A percentile compares a stretch with the other conserved stretches of the same genome.
These are phyloP conservation scores for Apis florea DNA, from an alignment of 1,140 invertebrate species.

Conservation along the genomic window DNA sequence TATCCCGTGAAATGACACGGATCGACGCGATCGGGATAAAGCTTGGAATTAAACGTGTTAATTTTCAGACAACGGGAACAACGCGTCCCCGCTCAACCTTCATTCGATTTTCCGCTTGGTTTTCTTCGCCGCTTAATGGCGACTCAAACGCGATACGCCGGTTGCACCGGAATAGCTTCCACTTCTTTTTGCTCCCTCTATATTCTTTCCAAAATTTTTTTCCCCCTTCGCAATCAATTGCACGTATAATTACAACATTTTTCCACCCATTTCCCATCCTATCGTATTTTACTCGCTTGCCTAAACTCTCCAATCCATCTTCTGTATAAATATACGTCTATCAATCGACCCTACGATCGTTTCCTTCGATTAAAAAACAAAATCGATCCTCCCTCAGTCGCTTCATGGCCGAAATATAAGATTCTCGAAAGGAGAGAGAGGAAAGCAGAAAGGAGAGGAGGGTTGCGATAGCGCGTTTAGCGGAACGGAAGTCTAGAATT, in stretches of 20 bases:
- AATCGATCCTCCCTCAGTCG: not conserved
- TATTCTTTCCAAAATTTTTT: not conserved
- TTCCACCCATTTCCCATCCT: not conserved
- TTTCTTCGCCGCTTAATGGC: constrained; percentile 29
- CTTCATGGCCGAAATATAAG: not conserved
- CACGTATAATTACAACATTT: constrained; percentile 4
- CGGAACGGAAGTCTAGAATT: constrained; percentile 53
- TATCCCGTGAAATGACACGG: not conserved
- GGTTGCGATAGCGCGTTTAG: constrained; percentile 34
- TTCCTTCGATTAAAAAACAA: too few species aligned
- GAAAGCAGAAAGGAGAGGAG: not conserved
- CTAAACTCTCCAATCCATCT: too few species aligned
- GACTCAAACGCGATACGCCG: constrained; percentile 3
- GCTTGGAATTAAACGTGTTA: constrained; percentile 10
- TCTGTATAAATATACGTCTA: too few species aligned
- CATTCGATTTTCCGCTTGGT: constrained; percentile 13
- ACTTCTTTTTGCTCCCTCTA: not conserved
- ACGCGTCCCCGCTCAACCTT: not conserved
- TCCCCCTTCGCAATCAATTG: not conserved
- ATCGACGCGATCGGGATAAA: not conserved
- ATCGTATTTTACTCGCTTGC: not conserved
- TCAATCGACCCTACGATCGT: too few species aligned
- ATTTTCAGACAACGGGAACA: constrained; percentile 2
- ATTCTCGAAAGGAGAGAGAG: constrained; percentile 15
- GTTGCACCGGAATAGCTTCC: constrained; percentile 5